These are phyloP conservation scores for Scaptodrosophila lebanonensis DNA, from an alignment of 1,140 invertebrate genomes.

Conservation along the genomic window DNA sequence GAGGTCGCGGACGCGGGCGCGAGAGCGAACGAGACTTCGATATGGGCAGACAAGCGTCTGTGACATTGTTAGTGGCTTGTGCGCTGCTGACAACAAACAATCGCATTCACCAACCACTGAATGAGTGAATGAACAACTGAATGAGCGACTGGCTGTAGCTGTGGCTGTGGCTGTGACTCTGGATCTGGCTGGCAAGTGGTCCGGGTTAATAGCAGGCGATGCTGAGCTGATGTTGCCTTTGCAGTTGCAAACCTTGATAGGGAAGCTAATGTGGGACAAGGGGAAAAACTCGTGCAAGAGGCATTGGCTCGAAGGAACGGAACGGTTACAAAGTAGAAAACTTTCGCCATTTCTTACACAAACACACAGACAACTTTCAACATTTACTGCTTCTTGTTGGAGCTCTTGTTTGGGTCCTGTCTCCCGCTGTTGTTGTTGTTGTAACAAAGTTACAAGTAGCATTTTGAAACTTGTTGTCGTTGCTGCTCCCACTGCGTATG, in stretches of 20 bases:
- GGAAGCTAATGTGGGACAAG: conserved; percentile 25
- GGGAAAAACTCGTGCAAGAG: conserved; percentile 27
- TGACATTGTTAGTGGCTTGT: conserved; percentile 18
- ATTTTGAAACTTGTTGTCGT: conserved; percentile 65
- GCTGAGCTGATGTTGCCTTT: neutral
- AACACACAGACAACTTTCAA: conserved; percentile 36
- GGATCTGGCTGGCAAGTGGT: conserved; percentile 32
- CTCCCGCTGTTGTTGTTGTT: conserved; percentile 27
- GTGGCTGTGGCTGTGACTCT: no score
- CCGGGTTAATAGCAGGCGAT: conserved; percentile 10
- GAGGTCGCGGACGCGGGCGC: conserved; percentile 5
- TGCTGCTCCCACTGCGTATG: conserved; percentile 50
- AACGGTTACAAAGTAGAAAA: conserved; percentile 27
- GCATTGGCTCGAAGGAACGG: conserved; percentile 35
- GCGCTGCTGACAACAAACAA: conserved; percentile 5
- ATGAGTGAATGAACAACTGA: conserved; percentile 17
- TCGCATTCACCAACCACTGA: conserved; percentile 22
- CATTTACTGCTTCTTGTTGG: conserved; percentile 38
- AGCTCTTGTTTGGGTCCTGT: conserved; percentile 9
- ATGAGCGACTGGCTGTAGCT: conserved; percentile 18
- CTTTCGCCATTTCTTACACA: conserved; percentile 37
- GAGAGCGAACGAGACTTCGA: conserved; percentile 28
- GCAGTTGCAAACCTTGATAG: neutral
- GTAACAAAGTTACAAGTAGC: conserved; percentile 69
- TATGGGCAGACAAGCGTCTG: conserved; percentile 31